Conservation (phyloP, 2,797 vertebrate species). For the Phrynocephalus guinanensis region DNA sequence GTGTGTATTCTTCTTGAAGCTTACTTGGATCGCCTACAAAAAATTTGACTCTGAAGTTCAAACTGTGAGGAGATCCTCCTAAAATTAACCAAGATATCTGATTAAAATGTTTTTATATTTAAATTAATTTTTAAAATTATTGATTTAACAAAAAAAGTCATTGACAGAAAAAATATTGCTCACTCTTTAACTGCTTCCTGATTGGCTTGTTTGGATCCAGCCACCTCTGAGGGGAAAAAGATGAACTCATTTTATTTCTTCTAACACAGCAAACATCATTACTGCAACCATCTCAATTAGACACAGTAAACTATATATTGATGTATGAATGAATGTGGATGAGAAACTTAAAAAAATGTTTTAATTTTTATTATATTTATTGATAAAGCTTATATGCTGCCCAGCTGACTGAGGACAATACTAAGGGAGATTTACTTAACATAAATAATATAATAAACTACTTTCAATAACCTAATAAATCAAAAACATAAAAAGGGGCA, state of each 20-base stretch:
- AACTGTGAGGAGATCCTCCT: conserved; percentile 96
- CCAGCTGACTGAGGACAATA: too few relatives aligned
- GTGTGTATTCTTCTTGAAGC: conserved; percentile 98
- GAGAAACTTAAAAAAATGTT: too few relatives aligned
- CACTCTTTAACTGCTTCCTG: conserved; percentile 99
- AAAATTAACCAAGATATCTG: conserved; percentile 71
- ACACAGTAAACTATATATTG: background rate
- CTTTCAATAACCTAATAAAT: too few relatives aligned
- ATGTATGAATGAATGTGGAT: background rate
- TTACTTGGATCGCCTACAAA: conserved; percentile 95
- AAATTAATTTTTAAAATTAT: background rate
- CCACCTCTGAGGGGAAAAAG: conserved; percentile 89
- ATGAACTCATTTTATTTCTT: conserved; percentile 41
- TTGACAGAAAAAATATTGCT: conserved; percentile 70
- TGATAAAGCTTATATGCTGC: too few relatives aligned
- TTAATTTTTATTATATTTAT: background rate
- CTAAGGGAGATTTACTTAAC: too few relatives aligned
- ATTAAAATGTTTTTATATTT: conserved; percentile 59
- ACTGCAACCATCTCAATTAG: conserved; percentile 11
- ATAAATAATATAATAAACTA: too few relatives aligned
- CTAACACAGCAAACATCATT: background rate
- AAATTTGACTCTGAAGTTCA: conserved; percentile 99
- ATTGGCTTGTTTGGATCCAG: conserved; percentile 97
- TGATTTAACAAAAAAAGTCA: conserved; percentile 58
- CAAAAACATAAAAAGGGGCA: too few relatives aligned